Evolutionary conservation across 2,113 vertebrate species (phyloP), one percentile per base, ranked within the genome.

Genomic region (Notiomystis cincta): DNA sequence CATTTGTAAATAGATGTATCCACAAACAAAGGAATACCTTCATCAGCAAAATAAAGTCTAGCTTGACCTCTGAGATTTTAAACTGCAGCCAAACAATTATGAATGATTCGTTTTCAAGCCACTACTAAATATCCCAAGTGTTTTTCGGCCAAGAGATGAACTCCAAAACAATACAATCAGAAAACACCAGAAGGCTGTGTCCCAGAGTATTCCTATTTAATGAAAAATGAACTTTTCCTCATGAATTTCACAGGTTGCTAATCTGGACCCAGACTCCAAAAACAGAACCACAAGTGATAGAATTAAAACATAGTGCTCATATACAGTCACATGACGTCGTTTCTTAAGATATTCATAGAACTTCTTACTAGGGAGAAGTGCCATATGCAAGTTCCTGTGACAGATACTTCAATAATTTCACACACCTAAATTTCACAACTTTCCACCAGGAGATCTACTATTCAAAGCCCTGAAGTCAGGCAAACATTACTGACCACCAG

Each of bases 321-420:
- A 8, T 44, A 10, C 25, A 61, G 7, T 20, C 11, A 35, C 11
- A 37, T 7, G 19, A 40, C n/a, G 15, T 6, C 0, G 37, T 65
- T 88, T 37, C 28, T 64, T 65, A 48, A 76, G 31, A 60, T 42
- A 61, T 57, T 82, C 23, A 14, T 13, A 44, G 10, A 35, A 45
- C 1, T 18, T 30, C 60, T 72, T 58, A 51, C 44, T 2, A 45
- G n/a, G 23, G 30, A 84, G 10, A 82, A 87, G 19, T 7, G 1
- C 37, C 2, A 22, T 28, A 13, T 23, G 2, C 18, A 19, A 82
- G 24, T 67, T 27, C 40, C 40, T 45, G 11, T 23, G 42, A 72
- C 3, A 87, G 47, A 47, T 66, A n/a, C 7, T 42, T 84, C 50
- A 66, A 3, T 15, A 58, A 17, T 60, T 82, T 56, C 56, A 71